These are phyloP conservation scores for Hemicentrotus pulcherrimus DNA, from an alignment of 35 echinoderm and acorn worm genomes.

Conservation along the genomic window DNA sequence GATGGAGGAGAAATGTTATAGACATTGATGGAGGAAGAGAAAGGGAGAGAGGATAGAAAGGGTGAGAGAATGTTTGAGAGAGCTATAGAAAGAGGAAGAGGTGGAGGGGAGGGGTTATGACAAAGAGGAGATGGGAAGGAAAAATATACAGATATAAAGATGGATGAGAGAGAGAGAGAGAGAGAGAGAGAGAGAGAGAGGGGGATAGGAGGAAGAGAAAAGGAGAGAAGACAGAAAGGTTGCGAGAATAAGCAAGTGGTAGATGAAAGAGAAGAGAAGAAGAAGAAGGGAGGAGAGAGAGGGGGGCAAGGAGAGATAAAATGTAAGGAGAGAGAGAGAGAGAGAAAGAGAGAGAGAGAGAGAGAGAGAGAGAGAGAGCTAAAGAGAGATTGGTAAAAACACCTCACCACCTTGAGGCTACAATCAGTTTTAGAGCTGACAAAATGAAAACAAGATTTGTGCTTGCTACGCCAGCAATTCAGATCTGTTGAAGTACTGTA, in stretches of 20 bases:
- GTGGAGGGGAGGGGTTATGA: background rate
- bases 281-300: background rate
- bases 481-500: background rate
- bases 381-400: background rate
- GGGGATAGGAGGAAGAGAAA: background rate
- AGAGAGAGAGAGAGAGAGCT: too few species aligned
- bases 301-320: background rate
- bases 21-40: background rate
- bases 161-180: background rate
- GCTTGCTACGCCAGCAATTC: background rate
- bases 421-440: conserved; percentile 1
- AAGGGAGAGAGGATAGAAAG: background rate
- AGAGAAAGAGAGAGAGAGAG: too few species aligned
- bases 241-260: background rate
- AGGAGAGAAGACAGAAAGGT: background rate
- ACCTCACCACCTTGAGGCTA: background rate
- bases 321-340: background rate
- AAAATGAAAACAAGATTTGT: conserved; percentile 7
- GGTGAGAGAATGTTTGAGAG: background rate
- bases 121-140: background rate
- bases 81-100: background rate
- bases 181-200: background rate
- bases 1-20: background rate
- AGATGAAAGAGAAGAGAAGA: background rate
- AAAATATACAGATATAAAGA: background rate